A percentile compares a stretch with the other conserved stretches of the same genome.
These are phyloP conservation scores for Poliocrania exsul DNA, from an alignment of 2,797 vertebrate species.

Conservation along the genomic window DNA sequence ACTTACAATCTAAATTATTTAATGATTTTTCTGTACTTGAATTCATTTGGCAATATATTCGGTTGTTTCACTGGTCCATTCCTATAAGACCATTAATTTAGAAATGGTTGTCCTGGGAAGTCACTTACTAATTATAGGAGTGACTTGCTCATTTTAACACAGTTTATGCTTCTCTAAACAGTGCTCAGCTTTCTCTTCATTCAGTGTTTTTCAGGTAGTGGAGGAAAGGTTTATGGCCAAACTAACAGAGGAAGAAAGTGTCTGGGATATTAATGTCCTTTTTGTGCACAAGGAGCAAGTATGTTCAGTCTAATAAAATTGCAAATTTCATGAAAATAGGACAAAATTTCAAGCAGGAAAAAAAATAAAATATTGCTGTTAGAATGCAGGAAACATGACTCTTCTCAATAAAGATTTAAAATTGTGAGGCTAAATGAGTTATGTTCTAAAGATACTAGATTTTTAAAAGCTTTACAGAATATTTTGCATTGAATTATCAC, in stretches of 20 bases:
- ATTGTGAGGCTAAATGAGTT: neutral
- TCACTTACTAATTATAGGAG: neutral
- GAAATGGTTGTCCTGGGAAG: neutral
- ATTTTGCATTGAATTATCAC: neutral
- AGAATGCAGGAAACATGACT: neutral
- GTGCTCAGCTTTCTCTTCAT: neutral
- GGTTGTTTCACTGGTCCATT: neutral
- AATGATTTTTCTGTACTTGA: neutral
- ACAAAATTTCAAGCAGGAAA: neutral
- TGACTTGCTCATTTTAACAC: neutral
- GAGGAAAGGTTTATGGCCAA: neutral
- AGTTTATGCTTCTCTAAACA: neutral
- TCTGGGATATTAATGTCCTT: neutral
- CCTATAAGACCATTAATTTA: neutral
- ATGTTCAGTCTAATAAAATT: neutral
- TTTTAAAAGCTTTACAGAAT: neutral
- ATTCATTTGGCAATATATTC: neutral
- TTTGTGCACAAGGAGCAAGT: neutral
- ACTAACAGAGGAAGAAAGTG: neutral
- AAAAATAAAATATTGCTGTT: neutral
- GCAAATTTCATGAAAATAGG: neutral
- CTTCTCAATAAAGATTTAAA: neutral
- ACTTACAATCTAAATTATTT: neutral
- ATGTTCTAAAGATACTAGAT: neutral
- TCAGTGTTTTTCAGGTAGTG: neutral